Evolutionary conservation across 2,888 invertebrate species (phyloP).

Genomic region (Pogonocherus hispidulus): DNA sequence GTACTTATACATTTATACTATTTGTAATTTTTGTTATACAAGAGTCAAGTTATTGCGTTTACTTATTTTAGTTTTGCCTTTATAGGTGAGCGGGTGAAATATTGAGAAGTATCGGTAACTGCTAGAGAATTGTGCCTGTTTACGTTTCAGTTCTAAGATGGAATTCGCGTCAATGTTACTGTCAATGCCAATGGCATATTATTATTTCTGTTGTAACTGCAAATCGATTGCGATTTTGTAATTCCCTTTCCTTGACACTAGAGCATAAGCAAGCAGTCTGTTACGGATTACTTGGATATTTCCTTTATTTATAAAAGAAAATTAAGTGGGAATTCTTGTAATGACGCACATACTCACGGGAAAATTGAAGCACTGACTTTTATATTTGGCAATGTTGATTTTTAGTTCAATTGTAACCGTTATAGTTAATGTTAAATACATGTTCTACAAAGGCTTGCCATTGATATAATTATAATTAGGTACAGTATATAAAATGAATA

Average conservation of each 20-base stretch:
- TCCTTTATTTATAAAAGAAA: not conserved
- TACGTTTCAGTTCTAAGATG: not conserved
- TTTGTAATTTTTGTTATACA: too few species aligned
- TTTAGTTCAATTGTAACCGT: too few species aligned
- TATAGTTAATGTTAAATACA: too few species aligned
- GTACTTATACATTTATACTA: too few species aligned
- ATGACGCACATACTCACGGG: too few species aligned
- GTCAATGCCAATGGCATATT: constrained; percentile 35
- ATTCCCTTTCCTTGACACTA: constrained; percentile 16
- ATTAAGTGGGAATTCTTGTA: not conserved
- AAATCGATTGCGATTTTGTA: constrained; percentile 2
- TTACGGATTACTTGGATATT: not conserved
- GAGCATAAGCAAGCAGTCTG: not conserved
- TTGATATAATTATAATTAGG: too few species aligned
- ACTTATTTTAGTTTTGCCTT: not conserved
- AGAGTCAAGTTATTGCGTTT: too few species aligned
- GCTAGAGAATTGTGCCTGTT: not conserved
- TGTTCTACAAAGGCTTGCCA: too few species aligned
- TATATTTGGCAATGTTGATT: too few species aligned
- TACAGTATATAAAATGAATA: too few species aligned
- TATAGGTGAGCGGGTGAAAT: not conserved
- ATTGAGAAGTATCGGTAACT: too few species aligned
- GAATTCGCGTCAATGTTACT: constrained; percentile 21
- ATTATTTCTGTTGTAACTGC: constrained; percentile 12
- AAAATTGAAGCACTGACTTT: too few species aligned